Conservation (phyloP, 2,797 vertebrate genomes). For the Uromys caudimaculatus region DNA sequence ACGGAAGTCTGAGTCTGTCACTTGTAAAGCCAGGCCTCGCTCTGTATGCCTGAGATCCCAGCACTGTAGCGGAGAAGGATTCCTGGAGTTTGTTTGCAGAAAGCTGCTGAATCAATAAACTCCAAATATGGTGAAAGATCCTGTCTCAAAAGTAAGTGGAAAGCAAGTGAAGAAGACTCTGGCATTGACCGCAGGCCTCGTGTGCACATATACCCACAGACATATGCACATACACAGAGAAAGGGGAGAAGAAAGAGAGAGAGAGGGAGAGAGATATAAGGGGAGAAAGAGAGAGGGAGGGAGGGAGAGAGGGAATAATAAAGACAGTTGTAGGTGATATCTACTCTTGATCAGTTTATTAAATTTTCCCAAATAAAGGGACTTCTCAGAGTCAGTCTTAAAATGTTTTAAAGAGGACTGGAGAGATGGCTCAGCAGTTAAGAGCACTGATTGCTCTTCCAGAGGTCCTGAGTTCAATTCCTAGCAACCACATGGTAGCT, state of each 20-base stretch:
- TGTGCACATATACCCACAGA: background rate
- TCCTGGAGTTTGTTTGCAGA: background rate
- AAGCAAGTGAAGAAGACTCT: background rate
- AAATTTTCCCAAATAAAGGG: conserved; percentile 18
- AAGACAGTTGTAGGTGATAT: background rate
- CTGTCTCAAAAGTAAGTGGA: background rate
- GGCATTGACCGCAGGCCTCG: background rate
- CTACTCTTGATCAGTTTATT: background rate
- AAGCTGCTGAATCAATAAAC: background rate
- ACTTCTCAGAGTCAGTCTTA: background rate
- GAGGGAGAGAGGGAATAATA: background rate
- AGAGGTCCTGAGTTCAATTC: no score
- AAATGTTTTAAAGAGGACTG: conserved; percentile 10
- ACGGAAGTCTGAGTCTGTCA: background rate
- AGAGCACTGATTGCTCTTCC: no score
- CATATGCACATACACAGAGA: background rate
- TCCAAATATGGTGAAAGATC: background rate
- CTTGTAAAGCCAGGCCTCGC: background rate
- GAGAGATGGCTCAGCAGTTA: no score
- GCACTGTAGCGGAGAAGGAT: background rate
- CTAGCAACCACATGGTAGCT: no score
- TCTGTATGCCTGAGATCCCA: background rate
- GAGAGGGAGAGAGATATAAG: background rate
- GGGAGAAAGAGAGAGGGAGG: no score
- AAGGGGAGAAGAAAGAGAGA: no score